These are phyloP conservation scores for Drosophila fulvimacula DNA, from an alignment of 2,888 invertebrate genomes.

Conservation along the genomic window DNA sequence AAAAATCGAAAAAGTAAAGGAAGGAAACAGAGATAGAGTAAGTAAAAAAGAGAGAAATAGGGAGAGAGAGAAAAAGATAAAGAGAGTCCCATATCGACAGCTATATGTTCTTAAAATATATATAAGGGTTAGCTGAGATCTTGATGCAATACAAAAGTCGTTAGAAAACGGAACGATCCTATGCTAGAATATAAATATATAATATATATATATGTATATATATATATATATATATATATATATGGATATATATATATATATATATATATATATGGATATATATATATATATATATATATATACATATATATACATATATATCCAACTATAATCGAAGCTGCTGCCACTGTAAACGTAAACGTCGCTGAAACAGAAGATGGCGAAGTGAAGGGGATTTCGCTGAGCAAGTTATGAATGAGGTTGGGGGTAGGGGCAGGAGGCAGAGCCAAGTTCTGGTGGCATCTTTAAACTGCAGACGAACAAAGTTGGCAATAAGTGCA, in stretches of 20 bases:
- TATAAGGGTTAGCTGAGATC: neutral
- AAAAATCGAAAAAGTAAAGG: no score
- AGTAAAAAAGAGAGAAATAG: neutral
- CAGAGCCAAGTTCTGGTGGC: neutral
- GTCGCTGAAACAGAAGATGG: neutral
- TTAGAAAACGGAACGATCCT: neutral
- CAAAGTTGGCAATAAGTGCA: conserved; percentile 74
- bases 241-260: neutral
- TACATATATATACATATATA: neutral
- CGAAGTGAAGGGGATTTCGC: neutral
- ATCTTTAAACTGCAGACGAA: conserved; percentile 43
- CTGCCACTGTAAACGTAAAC: neutral
- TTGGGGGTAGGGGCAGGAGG: neutral
- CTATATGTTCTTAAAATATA: neutral
- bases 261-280: neutral
- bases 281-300: neutral
- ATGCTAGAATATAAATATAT: neutral
- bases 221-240: neutral
- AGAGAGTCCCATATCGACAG: neutral
- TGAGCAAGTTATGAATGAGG: neutral
- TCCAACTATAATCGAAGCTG: conserved; percentile 21
- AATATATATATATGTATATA: neutral
- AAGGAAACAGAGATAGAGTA: no score
- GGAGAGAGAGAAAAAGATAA: neutral
- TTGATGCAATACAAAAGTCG: neutral